These are phyloP conservation scores for Chaetura pelagica DNA, from an alignment of 2,113 vertebrate genomes.

Conservation along the genomic window DNA sequence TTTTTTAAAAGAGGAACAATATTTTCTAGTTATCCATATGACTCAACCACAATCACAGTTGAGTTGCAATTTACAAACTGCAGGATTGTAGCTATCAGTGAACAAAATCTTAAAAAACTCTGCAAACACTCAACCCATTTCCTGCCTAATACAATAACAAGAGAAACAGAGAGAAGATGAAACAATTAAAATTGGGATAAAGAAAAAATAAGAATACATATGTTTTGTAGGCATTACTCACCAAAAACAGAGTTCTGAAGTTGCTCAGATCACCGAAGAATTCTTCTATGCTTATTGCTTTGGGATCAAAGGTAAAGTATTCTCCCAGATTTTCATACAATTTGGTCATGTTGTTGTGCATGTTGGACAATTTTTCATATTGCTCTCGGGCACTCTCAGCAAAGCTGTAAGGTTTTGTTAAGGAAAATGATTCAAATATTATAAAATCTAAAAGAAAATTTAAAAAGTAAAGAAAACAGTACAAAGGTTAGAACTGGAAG, in stretches of 20 bases:
- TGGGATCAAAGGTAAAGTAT: slow-evolving; percentile 91
- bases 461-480: not conserved
- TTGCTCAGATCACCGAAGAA: slow-evolving; percentile 93
- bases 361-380: slow-evolving; percentile 92
- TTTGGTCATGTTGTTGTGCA: slow-evolving; percentile 97
- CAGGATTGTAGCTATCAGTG: not conserved
- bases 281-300: slow-evolving; percentile 88
- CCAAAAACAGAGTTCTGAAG: slow-evolving; percentile 92
- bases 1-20: not conserved
- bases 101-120: not conserved
- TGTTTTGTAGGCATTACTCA: slow-evolving; percentile 78
- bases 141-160: not conserved
- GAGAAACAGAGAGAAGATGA: not conserved
- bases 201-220: rapidly evolving
- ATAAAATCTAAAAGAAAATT: slow-evolving; percentile 25
- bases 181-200: not conserved
- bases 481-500: not conserved
- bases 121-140: not conserved
- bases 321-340: slow-evolving; percentile 92
- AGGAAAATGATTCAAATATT: slow-evolving; percentile 70
- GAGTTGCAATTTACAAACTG: not conserved
- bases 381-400: slow-evolving; percentile 89
- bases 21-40: not conserved
- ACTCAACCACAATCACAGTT: not conserved
- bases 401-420: slow-evolving; percentile 90